phyloP scores from a whole-genome alignment of 2,888 invertebrate genomes.

The Trissolcus brochymenae region DNA sequence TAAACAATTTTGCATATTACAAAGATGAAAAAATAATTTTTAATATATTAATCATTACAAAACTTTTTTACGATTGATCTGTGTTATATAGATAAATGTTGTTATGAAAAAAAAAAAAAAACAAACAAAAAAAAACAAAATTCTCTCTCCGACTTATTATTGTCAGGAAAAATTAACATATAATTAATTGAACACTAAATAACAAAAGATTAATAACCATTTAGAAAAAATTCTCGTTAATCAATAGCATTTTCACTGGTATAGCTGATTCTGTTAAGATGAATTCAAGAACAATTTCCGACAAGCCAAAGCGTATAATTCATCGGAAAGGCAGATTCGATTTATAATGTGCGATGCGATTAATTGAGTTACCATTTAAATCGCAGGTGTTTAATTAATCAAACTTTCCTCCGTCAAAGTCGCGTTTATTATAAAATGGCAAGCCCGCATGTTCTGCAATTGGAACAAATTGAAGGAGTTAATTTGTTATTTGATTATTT shows the following conservation, averaged over 20 bases:
- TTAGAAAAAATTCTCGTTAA: slow-evolving; percentile 10
- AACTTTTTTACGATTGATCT: too few relatives aligned
- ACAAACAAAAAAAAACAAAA: too few relatives aligned
- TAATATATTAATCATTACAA: too few relatives aligned
- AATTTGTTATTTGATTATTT: not conserved
- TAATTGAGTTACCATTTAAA: slow-evolving; percentile 29
- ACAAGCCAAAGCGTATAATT: slow-evolving; percentile 21
- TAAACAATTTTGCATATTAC: too few relatives aligned
- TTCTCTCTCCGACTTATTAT: too few relatives aligned
- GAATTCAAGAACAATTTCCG: slow-evolving; percentile 25
- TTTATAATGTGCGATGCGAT: slow-evolving; percentile 20
- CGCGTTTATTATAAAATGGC: not conserved
- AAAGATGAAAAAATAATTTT: too few relatives aligned
- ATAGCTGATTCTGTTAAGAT: slow-evolving; percentile 7
- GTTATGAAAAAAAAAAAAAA: too few relatives aligned
- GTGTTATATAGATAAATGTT: too few relatives aligned
- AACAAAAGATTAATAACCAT: too few relatives aligned
- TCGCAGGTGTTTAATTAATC: slow-evolving; percentile 20
- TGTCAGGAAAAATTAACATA: too few relatives aligned
- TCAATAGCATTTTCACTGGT: slow-evolving; percentile 4
- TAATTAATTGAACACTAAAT: too few relatives aligned
- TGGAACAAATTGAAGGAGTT: not conserved
- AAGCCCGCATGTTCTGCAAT: not conserved
- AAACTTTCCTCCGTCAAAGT: slow-evolving; percentile 19
- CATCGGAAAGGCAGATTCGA: not conserved